Evolutionary conservation across 2,113 vertebrate species (phyloP).

Genomic region (Otus sunia): DNA sequence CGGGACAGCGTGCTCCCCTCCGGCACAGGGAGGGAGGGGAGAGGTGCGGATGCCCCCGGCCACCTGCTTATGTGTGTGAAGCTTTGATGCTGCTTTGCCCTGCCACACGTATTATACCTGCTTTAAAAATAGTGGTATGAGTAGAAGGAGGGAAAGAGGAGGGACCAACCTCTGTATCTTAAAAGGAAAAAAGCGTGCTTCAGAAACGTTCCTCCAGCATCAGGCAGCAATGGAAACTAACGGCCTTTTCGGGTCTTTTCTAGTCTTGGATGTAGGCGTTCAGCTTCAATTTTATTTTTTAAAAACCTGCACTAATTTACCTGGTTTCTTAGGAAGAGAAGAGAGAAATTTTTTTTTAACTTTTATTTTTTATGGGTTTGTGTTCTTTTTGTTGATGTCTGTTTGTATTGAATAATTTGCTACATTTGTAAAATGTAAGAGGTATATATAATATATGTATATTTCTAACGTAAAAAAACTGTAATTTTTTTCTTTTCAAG

Average conservation of each 20-base stretch:
- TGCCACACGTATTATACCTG: conserved; percentile 4
- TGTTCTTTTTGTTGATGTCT: conserved; percentile 78
- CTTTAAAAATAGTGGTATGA: conserved; percentile 20
- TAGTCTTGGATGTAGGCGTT: conserved; percentile 77
- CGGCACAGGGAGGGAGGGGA: background rate
- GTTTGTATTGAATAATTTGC: conserved; percentile 86
- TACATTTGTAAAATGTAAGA: conserved; percentile 88
- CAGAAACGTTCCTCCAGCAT: conserved; percentile 53
- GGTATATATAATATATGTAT: conserved; percentile 87
- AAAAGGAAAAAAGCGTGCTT: conserved; percentile 65
- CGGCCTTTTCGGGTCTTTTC: conserved; percentile 66
- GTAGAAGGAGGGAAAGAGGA: conserved; percentile 49
- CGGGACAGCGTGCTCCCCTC: background rate
- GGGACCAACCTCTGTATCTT: conserved; percentile 62
- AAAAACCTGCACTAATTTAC: conserved; percentile 83
- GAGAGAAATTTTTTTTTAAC: conserved; percentile 56
- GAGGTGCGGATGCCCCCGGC: background rate
- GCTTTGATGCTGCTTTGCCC: conserved; percentile 60
- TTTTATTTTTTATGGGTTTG: conserved; percentile 82
- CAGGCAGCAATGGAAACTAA: conserved; percentile 59
- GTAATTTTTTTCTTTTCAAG: conserved; percentile 82
- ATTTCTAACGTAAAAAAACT: conserved; percentile 82
- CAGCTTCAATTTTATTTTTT: conserved; percentile 79
- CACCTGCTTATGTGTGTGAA: conserved; percentile 48
- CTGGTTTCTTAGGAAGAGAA: conserved; percentile 79